Conservation (phyloP, 2,888 invertebrate species). For the Eulithis testata region DNA sequence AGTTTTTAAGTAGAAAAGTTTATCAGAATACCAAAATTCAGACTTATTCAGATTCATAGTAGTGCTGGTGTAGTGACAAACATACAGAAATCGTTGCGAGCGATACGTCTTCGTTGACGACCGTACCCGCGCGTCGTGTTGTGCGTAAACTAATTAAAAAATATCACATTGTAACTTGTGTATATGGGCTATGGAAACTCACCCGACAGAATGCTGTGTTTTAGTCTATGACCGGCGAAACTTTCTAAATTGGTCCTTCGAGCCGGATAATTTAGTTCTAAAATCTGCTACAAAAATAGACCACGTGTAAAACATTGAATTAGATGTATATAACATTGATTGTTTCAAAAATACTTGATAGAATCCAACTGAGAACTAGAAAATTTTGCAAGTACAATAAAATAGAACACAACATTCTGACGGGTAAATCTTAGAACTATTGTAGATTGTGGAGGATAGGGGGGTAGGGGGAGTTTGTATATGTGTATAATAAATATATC, state of each 20-base stretch:
- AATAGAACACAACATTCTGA: constrained; percentile 63
- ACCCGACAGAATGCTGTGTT: constrained; percentile 62
- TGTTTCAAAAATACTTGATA: no score
- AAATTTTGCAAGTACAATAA: constrained; percentile 18
- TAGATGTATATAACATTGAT: no score
- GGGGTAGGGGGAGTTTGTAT: constrained; percentile 62
- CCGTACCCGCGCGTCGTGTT: constrained; percentile 56
- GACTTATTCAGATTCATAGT: constrained; percentile 60
- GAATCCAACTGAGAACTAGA: neutral
- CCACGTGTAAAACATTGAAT: neutral
- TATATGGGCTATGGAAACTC: constrained; percentile 77
- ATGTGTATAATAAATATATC: constrained; percentile 75
- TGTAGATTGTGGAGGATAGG: constrained; percentile 78
- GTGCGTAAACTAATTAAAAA: constrained; percentile 63
- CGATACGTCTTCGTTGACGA: constrained; percentile 43
- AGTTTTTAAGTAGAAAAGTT: constrained; percentile 25
- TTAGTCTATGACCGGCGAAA: constrained; percentile 20
- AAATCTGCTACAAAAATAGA: neutral
- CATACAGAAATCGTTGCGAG: constrained; percentile 53
- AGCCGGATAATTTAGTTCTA: neutral
- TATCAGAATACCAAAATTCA: constrained; percentile 30
- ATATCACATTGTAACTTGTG: constrained; percentile 76
- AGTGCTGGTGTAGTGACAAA: constrained; percentile 65
- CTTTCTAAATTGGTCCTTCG: constrained; percentile 1
- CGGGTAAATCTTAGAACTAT: constrained; percentile 62